Evolutionary conservation across 2,113 vertebrate genomes (phyloP), one percentile per base, ranked within the genome.

Genomic region (Albula goreensis): DNA sequence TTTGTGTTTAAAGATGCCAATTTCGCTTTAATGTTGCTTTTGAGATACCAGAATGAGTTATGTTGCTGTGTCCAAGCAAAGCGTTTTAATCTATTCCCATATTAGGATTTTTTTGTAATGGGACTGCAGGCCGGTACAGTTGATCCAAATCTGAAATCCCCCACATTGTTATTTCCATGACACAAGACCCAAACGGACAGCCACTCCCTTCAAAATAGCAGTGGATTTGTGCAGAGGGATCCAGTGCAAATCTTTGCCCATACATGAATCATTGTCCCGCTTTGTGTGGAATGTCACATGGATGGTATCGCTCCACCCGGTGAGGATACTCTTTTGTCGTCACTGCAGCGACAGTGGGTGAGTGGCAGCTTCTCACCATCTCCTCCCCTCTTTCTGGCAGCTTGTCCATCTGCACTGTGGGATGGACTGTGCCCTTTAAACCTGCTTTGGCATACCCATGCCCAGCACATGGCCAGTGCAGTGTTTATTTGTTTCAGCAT

Each of bases 211-310:
- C 13, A n/a, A 70, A 74, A 31, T 10, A 31, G 53, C 22, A 3
- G 6, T 8, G 50, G 51, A 41, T 51, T 56, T 15, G 83, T 17
- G 51, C 3, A 5, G 51, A 51, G 5, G n/a, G 84, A 49, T 48
- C 25, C 19, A 12, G 19, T 25, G 66, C 9, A 60, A 50, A 50
- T 85, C 49, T 51, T 81, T 17, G 70, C n/a, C 70, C 56, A 22
- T 57, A 53, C 56, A 41, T 93, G 92, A 92, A 82, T 95, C 93
- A 93, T 91, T 91, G 31, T 89, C 89, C 84, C 86, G 80, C 89
- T 89, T 88, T 88, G 52, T 86, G 56, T 41, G 52, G 89, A 88
- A 88, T 85, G 90, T 90, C 87, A 87, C 89, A 89, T 60, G 88
- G 79, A 88, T 84, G 12, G 83, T n/a, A 52, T 84, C n/a, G 57